These are phyloP conservation scores for Hedychridium roseum DNA, from an alignment of 2,888 invertebrate species.

Conservation along the genomic window DNA sequence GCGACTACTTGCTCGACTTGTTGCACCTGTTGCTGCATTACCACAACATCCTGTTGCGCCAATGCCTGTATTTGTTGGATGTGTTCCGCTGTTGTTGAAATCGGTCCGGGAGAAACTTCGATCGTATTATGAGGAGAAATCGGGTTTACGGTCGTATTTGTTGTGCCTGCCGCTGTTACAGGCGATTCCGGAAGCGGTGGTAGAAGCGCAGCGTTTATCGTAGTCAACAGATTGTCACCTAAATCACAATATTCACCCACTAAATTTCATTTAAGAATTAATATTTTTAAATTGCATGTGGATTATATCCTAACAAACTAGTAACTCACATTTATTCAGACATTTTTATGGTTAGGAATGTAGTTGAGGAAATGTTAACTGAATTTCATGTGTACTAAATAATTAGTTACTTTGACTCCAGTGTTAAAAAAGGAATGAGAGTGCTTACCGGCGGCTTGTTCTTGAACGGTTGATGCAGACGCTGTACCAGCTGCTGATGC, in stretches of 20 bases:
- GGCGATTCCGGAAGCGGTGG: conserved; percentile 54
- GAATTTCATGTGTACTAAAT: too few relatives aligned
- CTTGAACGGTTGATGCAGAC: conserved; percentile 32
- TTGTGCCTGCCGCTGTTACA: conserved; percentile 40
- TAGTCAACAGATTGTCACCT: conserved; percentile 52
- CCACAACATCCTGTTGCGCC: conserved; percentile 51
- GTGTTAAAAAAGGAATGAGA: too few relatives aligned
- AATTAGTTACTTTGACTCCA: too few relatives aligned
- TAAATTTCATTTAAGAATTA: too few relatives aligned
- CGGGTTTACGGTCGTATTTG: conserved; percentile 40
- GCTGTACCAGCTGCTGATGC: conserved; percentile 23
- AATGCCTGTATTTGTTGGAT: conserved; percentile 53
- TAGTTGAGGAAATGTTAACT: too few relatives aligned
- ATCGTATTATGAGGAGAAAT: conserved; percentile 44
- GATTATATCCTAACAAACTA: too few relatives aligned
- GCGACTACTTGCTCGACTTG: conserved; percentile 61
- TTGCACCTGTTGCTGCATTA: conserved; percentile 56
- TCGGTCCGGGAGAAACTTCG: conserved; percentile 42
- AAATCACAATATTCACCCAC: too few relatives aligned
- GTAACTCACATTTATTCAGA: too few relatives aligned
- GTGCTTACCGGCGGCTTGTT: conserved; percentile 40
- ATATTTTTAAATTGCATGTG: too few relatives aligned
- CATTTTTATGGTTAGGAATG: too few relatives aligned
- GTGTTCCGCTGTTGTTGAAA: conserved; percentile 37
- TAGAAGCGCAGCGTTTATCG: conserved; percentile 55